These are phyloP conservation scores for Pseudanteris insignis DNA, from an alignment of 2,888 invertebrate genomes.

Conservation along the genomic window DNA sequence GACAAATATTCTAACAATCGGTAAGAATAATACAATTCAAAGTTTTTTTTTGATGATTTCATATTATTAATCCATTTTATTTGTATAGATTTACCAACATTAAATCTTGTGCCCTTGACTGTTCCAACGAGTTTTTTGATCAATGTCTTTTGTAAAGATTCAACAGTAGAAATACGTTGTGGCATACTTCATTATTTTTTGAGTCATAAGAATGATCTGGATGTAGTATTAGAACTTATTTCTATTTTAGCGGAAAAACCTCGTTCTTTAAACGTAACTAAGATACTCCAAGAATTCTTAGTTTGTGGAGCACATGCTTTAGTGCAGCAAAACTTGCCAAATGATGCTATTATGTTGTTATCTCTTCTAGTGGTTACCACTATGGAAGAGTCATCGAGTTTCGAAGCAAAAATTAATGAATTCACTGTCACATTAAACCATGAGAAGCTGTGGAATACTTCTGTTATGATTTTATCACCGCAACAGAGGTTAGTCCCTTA, in stretches of 20 bases:
- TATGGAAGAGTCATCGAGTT: slow-evolving; percentile 69
- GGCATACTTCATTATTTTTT: slow-evolving; percentile 86
- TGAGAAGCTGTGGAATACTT: slow-evolving; percentile 82
- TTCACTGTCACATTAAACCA: slow-evolving; percentile 75
- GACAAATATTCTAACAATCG: slow-evolving; percentile 47
- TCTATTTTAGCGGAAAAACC: slow-evolving; percentile 72
- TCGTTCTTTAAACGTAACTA: slow-evolving; percentile 72
- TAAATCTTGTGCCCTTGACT: slow-evolving; percentile 76
- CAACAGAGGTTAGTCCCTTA: slow-evolving; percentile 86
- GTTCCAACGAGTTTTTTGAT: slow-evolving; percentile 75
- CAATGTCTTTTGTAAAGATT: slow-evolving; percentile 76
- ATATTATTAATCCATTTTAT: no score
- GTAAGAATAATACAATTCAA: slow-evolving; percentile 10
- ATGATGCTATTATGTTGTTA: slow-evolving; percentile 76
- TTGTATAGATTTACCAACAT: slow-evolving; percentile 72
- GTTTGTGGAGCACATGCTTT: slow-evolving; percentile 78
- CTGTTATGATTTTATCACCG: slow-evolving; percentile 84
- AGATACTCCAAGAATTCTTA: slow-evolving; percentile 82
- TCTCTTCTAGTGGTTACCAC: slow-evolving; percentile 78
- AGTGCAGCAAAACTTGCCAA: slow-evolving; percentile 76
- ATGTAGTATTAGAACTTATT: slow-evolving; percentile 77
- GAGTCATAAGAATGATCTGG: slow-evolving; percentile 79
- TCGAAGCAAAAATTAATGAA: slow-evolving; percentile 72
- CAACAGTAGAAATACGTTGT: slow-evolving; percentile 76
- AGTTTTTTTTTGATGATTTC: no score